phyloP scores from a whole-genome alignment of 1,140 invertebrate genomes.

The Agrypnia vestita region DNA sequence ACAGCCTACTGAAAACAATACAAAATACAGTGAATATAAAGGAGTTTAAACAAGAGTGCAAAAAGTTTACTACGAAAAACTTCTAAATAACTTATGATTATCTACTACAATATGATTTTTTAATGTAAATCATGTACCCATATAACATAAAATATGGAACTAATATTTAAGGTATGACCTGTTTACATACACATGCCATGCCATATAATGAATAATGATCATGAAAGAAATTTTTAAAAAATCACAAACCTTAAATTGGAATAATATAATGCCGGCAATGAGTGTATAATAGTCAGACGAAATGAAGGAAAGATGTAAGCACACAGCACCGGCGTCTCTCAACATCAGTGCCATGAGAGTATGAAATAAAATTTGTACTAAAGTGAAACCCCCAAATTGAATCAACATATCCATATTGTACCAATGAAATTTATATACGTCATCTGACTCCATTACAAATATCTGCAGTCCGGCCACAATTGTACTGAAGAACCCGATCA shows the following conservation, averaged over 20 bases:
- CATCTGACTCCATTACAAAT: conserved; percentile 69
- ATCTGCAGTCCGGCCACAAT: conserved; percentile 86
- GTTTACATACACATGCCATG: too few species aligned
- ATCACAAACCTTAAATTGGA: conserved; percentile 83
- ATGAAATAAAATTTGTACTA: conserved; percentile 84
- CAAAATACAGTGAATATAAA: too few species aligned
- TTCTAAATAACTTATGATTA: too few species aligned
- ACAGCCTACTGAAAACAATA: too few species aligned
- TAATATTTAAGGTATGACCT: too few species aligned
- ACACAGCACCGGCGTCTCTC: conserved; percentile 85
- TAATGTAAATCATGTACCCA: too few species aligned
- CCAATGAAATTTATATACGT: conserved; percentile 75
- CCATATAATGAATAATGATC: too few species aligned
- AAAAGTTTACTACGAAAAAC: too few species aligned
- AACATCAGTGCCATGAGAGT: conserved; percentile 84
- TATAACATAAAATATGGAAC: too few species aligned
- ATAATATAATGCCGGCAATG: conserved; percentile 85
- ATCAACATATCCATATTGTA: conserved; percentile 70
- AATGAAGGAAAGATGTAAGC: conserved; percentile 87
- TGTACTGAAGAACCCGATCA: conserved; percentile 88
- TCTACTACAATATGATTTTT: too few species aligned
- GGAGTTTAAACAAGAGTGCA: too few species aligned
- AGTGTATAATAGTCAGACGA: conserved; percentile 91
- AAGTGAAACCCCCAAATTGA: conserved; percentile 67
- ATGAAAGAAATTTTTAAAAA: background rate